These are phyloP conservation scores for Drosophila heteroneura DNA, from an alignment of 2,888 invertebrate genomes.

Conservation along the genomic window DNA sequence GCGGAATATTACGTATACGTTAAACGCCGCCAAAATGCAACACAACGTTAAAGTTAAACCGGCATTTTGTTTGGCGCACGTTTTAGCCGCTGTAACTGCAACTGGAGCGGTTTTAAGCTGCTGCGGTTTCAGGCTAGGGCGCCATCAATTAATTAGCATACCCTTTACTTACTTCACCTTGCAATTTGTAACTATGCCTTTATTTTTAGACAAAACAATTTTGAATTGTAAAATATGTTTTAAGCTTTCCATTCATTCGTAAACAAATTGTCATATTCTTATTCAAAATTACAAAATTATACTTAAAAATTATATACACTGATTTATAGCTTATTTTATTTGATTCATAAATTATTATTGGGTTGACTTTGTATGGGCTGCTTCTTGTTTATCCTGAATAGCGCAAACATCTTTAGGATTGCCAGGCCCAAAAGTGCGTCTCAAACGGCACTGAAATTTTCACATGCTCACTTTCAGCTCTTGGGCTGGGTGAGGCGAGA, in stretches of 20 bases:
- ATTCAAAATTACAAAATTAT: background rate
- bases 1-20: slow-evolving; percentile 66
- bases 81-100: slow-evolving; percentile 11
- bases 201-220: background rate
- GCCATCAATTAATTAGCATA: background rate
- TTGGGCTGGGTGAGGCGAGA: background rate
- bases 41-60: slow-evolving; percentile 64
- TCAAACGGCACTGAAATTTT: slow-evolving; percentile 48
- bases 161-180: background rate
- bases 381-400: background rate
- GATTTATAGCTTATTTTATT: background rate
- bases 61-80: slow-evolving; percentile 71
- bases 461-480: slow-evolving; percentile 32
- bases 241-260: background rate
- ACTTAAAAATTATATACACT: background rate
- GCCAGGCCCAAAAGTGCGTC: background rate
- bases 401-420: background rate
- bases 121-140: background rate
- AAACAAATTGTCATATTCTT: background rate
- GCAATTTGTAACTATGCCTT: background rate
- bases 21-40: slow-evolving; percentile 62
- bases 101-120: background rate
- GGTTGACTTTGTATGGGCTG: background rate
- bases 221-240: background rate
- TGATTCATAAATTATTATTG: background rate